Conservation (phyloP, 2,113 vertebrate species). For the Hemiscyllium ocellatum region DNA sequence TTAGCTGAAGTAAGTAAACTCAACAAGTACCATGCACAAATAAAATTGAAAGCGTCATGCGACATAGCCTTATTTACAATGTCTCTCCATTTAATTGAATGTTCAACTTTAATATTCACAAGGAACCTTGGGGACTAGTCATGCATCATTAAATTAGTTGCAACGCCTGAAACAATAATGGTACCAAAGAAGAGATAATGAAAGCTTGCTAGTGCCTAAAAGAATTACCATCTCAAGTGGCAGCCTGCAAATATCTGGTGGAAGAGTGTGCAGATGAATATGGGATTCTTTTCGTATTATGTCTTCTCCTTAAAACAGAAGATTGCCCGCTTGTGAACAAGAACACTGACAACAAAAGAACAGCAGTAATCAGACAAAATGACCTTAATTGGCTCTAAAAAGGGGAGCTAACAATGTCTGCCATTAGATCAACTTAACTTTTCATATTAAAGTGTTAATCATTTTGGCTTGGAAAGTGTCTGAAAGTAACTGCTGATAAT, state of each 20-base stretch:
- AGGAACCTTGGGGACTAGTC: not conserved
- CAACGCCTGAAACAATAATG: not conserved
- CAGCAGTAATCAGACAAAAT: not conserved
- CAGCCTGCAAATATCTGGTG: not conserved
- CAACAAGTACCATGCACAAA: not conserved
- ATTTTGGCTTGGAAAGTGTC: not conserved
- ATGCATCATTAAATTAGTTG: not conserved
- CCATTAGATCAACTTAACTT: too few relatives aligned
- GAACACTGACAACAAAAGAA: not conserved
- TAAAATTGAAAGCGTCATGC: not conserved
- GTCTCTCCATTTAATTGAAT: not conserved
- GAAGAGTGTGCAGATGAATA: not conserved
- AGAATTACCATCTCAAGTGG: not conserved
- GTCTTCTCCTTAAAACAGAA: not conserved
- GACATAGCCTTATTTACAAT: not conserved
- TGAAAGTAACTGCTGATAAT: not conserved
- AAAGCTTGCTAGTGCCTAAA: not conserved
- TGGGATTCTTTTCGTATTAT: not conserved
- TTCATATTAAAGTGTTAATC: not conserved
- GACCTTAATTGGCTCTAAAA: not conserved
- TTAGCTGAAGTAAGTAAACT: not conserved
- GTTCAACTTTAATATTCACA: not conserved
- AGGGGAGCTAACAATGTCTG: not conserved
- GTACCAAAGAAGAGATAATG: not conserved
- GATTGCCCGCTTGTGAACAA: not conserved